A percentile compares a stretch with the other conserved stretches of the same genome.
These are phyloP conservation scores for Hydrolagus affinis DNA, from an alignment of 2,113 vertebrate genomes.

Conservation along the genomic window DNA sequence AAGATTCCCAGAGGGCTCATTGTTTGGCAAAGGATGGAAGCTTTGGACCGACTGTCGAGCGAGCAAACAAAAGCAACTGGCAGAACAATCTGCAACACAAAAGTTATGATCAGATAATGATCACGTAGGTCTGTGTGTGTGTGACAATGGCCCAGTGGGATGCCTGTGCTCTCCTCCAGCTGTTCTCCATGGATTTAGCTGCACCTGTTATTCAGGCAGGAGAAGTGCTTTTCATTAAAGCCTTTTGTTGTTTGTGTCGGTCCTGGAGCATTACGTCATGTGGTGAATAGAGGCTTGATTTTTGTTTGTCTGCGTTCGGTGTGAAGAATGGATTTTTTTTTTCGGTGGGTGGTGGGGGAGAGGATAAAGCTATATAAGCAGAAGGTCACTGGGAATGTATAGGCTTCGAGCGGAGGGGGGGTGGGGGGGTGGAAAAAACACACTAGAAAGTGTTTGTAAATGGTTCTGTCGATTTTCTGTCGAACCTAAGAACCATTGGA, in stretches of 20 bases:
- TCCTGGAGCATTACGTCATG: background rate
- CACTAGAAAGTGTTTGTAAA: conserved; percentile 9
- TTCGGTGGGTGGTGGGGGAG: too few relatives aligned
- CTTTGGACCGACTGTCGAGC: too few relatives aligned
- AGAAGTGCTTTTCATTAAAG: background rate
- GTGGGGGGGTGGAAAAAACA: background rate
- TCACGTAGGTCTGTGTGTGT: too few relatives aligned
- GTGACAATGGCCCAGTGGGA: background rate
- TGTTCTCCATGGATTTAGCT: background rate
- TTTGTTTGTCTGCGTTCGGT: conserved; percentile 4
- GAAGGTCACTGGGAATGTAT: conserved; percentile 9
- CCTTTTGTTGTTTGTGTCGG: background rate
- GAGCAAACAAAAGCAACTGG: too few relatives aligned
- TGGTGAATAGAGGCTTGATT: background rate
- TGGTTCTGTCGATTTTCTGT: background rate
- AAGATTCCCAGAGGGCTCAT: too few relatives aligned
- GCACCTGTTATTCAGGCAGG: background rate
- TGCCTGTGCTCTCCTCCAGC: too few relatives aligned
- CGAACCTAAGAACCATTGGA: background rate
- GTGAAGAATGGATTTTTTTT: conserved; percentile 15
- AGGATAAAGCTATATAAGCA: background rate
- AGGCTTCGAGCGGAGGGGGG: background rate
- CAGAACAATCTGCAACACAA: too few relatives aligned
- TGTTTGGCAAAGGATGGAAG: too few relatives aligned
- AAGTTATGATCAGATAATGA: too few relatives aligned